Conservation (phyloP, 2,797 vertebrate species). For the Xiphophorus birchmanni region DNA sequence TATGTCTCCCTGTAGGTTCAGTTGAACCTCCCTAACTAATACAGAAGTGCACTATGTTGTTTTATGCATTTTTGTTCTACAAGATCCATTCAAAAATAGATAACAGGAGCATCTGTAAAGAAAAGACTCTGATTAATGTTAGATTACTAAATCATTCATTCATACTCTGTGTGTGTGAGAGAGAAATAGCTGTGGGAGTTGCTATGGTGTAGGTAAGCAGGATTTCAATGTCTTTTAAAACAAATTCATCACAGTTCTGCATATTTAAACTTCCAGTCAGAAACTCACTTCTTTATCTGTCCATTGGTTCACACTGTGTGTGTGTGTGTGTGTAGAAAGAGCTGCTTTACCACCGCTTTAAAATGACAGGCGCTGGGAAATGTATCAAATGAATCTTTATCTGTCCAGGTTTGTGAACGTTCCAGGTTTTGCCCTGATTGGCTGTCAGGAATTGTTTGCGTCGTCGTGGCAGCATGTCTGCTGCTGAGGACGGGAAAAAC, state of each 20-base stretch:
- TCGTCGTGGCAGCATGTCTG: background rate
- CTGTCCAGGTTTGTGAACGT: too few relatives aligned
- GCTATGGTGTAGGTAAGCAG: background rate
- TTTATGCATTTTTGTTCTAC: background rate
- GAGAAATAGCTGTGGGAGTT: background rate
- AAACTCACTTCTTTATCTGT: background rate
- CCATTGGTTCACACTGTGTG: too few relatives aligned
- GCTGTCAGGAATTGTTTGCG: background rate
- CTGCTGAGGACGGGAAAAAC: background rate
- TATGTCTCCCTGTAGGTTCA: background rate
- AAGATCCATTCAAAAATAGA: background rate
- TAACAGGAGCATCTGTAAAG: background rate
- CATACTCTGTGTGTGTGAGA: background rate
- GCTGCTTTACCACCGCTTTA: too few relatives aligned
- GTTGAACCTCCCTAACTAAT: background rate
- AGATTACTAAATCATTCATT: background rate
- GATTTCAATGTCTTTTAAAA: background rate
- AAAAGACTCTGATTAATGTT: background rate
- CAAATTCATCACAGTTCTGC: background rate
- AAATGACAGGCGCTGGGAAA: too few relatives aligned
- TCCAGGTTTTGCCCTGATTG: background rate
- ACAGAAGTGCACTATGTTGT: background rate
- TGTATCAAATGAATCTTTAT: too few relatives aligned
- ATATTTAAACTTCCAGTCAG: background rate
- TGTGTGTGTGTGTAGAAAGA: too few relatives aligned